Conservation (phyloP, 2,113 vertebrate genomes). For the Neotragus moschatus region DNA sequence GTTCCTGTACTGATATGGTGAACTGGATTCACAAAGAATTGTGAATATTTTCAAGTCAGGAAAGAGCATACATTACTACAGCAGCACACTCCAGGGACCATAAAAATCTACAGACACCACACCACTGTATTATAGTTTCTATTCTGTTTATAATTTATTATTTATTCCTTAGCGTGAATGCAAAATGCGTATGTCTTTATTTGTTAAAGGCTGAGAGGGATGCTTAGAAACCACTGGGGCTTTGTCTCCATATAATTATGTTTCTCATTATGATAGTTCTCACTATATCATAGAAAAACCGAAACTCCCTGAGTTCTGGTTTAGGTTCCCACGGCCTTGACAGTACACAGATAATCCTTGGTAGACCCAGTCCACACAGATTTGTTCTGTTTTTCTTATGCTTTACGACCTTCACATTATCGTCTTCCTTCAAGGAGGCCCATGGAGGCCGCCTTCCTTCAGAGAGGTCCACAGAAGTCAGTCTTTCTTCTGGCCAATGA, state of each 20-base stretch:
- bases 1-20: background rate
- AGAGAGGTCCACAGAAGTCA: background rate
- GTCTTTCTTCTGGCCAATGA: too few relatives aligned
- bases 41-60: background rate
- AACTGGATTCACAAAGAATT: background rate
- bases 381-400: background rate
- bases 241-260: background rate
- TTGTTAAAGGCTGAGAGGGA: background rate
- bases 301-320: background rate
- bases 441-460: fast-evolving
- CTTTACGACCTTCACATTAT: background rate
- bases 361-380: fast-evolving
- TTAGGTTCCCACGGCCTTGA: background rate
- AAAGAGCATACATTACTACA: background rate
- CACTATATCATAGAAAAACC: background rate
- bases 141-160: background rate
- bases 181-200: background rate
- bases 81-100: background rate
- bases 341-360: too few relatives aligned
- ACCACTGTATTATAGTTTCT: background rate
- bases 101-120: background rate
- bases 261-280: background rate
- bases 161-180: background rate
- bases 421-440: background rate
- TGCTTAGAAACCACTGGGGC: background rate